Conservation (phyloP, 2,888 invertebrate genomes). For the Drosophila meridiana region DNA sequence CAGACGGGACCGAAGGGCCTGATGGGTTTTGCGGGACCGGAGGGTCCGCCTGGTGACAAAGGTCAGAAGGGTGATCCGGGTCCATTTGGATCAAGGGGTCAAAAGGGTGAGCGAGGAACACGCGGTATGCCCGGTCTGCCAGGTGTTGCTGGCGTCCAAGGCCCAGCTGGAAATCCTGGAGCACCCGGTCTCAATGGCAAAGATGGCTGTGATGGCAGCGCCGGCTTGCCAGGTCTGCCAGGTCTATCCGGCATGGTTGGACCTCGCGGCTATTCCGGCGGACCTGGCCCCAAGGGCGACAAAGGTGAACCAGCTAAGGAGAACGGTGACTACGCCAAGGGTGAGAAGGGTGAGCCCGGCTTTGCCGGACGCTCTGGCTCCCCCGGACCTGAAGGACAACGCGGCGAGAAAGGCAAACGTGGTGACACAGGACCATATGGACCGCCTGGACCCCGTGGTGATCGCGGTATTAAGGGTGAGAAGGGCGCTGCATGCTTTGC, state of each 20-base stretch:
- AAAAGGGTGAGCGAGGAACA: conserved; percentile 94
- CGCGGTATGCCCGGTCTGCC: conserved; percentile 95
- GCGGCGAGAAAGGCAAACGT: conserved; percentile 92
- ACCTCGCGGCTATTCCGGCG: conserved; percentile 89
- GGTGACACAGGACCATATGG: conserved; percentile 84
- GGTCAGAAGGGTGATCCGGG: conserved; percentile 96
- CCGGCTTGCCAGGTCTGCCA: conserved; percentile 90
- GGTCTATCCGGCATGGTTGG: conserved; percentile 91
- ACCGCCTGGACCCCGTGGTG: conserved; percentile 90
- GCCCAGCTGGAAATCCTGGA: conserved; percentile 86
- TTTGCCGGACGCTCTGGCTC: conserved; percentile 82
- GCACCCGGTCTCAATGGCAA: conserved; percentile 92
- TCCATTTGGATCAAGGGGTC: conserved; percentile 91
- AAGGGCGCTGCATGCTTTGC: conserved; percentile 88
- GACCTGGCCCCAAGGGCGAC: conserved; percentile 86
- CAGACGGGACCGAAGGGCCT: conserved; percentile 90
- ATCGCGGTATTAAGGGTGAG: conserved; percentile 89
- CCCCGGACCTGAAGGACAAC: conserved; percentile 82
- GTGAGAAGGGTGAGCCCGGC: conserved; percentile 93
- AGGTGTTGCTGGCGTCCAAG: conserved; percentile 87
- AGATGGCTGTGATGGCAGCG: conserved; percentile 98
- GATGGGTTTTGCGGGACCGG: conserved; percentile 92
- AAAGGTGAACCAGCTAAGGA: conserved; percentile 91
- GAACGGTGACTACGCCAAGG: conserved; percentile 88
- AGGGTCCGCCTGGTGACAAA: conserved; percentile 94